Evolutionary conservation across 2,113 vertebrate genomes (phyloP).

Genomic region (Carlito syrichta): DNA sequence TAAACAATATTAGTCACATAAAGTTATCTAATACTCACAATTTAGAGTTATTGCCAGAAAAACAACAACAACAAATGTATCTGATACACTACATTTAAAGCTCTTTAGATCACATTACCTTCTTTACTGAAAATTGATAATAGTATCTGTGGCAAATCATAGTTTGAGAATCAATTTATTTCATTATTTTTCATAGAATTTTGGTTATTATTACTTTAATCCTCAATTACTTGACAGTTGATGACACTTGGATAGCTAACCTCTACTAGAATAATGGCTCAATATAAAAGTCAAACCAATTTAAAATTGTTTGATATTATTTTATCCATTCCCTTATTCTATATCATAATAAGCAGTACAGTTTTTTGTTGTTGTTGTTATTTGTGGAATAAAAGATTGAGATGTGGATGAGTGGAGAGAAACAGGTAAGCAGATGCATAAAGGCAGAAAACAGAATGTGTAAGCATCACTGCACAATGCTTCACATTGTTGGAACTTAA

Average conservation of each 20-base stretch:
- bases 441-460: rapidly evolving
- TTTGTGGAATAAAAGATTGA: neutral
- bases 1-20: neutral
- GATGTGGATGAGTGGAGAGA: neutral
- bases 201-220: neutral
- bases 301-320: neutral
- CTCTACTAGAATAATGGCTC: neutral
- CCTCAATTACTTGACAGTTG: neutral
- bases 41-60: neutral
- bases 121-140: neutral
- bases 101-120: neutral
- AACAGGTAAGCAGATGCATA: neutral
- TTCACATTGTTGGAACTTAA: neutral
- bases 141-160: neutral
- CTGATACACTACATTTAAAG: neutral
- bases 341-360: too few species aligned
- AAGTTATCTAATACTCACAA: neutral
- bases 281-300: neutral
- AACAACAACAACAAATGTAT: neutral
- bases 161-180: neutral
- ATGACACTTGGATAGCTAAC: neutral
- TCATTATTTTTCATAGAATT: neutral
- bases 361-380: too few species aligned
- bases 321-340: too few species aligned
- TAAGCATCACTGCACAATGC: neutral